These are phyloP conservation scores for Cassiopea andromeda DNA, from an alignment of 30 jellyfish, hydroid and myxozoan genomes.

Conservation along the genomic window DNA sequence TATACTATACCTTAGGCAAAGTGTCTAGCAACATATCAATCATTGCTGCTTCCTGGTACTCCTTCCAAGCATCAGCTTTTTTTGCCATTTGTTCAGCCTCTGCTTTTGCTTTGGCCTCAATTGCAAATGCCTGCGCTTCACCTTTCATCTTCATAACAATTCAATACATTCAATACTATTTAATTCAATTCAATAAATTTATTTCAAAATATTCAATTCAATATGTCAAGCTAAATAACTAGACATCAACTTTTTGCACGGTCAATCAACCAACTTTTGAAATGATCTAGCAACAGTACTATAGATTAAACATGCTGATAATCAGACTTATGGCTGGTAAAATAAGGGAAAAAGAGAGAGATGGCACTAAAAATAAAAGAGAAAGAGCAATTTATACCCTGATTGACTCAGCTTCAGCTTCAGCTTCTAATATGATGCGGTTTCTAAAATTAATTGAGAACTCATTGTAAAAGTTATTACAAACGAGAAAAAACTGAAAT, in stretches of 20 bases:
- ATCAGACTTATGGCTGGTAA: too few relatives aligned
- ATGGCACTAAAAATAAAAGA: neutral
- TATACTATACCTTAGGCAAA: conserved; percentile 78
- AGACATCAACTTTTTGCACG: too few relatives aligned
- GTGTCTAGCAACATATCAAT: conserved; percentile 96
- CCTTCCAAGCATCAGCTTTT: conserved; percentile 98
- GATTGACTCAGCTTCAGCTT: conserved; percentile 96
- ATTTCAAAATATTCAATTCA: too few relatives aligned
- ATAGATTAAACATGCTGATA: too few relatives aligned
- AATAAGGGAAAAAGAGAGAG: neutral
- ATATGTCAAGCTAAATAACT: too few relatives aligned
- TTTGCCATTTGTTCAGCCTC: conserved; percentile 99
- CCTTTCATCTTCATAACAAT: conserved; percentile 80
- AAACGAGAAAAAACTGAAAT: neutral
- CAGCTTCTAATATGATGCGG: conserved; percentile 86
- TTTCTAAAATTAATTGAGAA: conserved; percentile 7
- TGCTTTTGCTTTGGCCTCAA: conserved; percentile 92
- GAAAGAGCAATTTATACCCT: conserved; percentile 60
- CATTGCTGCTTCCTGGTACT: conserved; percentile 98
- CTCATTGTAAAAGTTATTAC: neutral
- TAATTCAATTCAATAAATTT: too few relatives aligned
- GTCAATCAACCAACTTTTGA: too few relatives aligned
- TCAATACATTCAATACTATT: neutral
- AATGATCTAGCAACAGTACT: too few relatives aligned
- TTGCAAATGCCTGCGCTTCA: conserved; percentile 96